These are phyloP conservation scores for Leptopilina myrica DNA, from an alignment of 2,888 invertebrate species.

Conservation along the genomic window DNA sequence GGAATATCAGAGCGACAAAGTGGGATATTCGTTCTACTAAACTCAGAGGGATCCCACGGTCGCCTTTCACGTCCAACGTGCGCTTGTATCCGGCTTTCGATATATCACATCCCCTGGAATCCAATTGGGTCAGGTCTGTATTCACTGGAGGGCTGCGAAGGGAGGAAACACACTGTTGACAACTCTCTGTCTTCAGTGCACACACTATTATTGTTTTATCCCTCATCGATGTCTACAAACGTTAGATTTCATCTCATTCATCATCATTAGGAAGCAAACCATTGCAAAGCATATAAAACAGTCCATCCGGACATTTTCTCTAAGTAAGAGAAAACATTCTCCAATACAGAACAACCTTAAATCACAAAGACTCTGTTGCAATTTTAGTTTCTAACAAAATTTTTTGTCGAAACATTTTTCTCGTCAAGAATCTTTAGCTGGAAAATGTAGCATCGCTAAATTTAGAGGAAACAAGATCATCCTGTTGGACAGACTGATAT, in stretches of 20 bases:
- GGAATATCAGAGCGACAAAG: slow-evolving; percentile 34
- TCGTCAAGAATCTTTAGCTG: no score
- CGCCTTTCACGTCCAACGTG: slow-evolving; percentile 24
- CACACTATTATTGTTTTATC: slow-evolving; percentile 1
- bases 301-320: no score
- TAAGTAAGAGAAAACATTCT: no score
- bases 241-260: not conserved
- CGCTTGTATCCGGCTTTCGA: slow-evolving; percentile 11
- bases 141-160: slow-evolving; percentile 16
- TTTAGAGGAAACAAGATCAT: no score
- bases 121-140: slow-evolving; percentile 35
- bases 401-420: no score
- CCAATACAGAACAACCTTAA: no score
- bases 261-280: not conserved
- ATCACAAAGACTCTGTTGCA: no score
- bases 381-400: no score
- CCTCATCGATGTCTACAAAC: not conserved
- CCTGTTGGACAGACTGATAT: no score
- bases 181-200: not conserved
- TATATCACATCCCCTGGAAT: slow-evolving; percentile 29
- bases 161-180: slow-evolving; percentile 35
- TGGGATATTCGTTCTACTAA: slow-evolving; percentile 37
- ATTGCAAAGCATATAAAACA: not conserved
- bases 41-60: slow-evolving; percentile 9
- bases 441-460: no score